A percentile compares a stretch with the other conserved stretches of the same genome.
These are phyloP conservation scores for Papilio elwesi DNA, from an alignment of 2,888 invertebrate species.

Conservation along the genomic window DNA sequence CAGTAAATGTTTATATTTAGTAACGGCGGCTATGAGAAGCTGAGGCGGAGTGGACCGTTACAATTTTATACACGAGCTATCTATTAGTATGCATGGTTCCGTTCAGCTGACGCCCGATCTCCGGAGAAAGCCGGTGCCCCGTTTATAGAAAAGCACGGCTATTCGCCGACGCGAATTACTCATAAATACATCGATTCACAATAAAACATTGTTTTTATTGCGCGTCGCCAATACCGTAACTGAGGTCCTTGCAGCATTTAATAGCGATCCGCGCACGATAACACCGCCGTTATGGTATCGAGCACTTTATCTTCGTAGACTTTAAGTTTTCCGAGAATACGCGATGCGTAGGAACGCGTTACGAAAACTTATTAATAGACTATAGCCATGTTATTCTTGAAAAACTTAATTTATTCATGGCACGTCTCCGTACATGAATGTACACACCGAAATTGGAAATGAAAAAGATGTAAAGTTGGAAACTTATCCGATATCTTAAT, in stretches of 20 bases:
- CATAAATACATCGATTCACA: constrained; percentile 68
- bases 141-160: constrained; percentile 65
- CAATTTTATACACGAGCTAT: constrained; percentile 73
- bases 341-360: constrained; percentile 29
- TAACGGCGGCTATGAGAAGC: constrained; percentile 62
- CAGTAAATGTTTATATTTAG: constrained; percentile 76
- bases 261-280: constrained; percentile 62
- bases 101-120: constrained; percentile 68
- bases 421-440: constrained; percentile 16
- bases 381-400: constrained; percentile 24
- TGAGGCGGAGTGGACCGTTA: constrained; percentile 76
- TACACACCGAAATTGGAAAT: constrained; percentile 27
- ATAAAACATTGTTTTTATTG: constrained; percentile 66
- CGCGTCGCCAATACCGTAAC: constrained; percentile 58
- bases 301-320: constrained; percentile 38
- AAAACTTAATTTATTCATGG: constrained; percentile 29
- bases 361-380: constrained; percentile 27
- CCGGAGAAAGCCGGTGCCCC: constrained; percentile 75
- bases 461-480: constrained; percentile 33
- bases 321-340: constrained; percentile 35
- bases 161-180: constrained; percentile 66
- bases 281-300: constrained; percentile 49
- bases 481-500: constrained; percentile 28
- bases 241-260: constrained; percentile 61
- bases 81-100: constrained; percentile 76